These are phyloP conservation scores for Gasterosteus aculeatus DNA, from an alignment of 2,113 vertebrate genomes.

Conservation along the genomic window DNA sequence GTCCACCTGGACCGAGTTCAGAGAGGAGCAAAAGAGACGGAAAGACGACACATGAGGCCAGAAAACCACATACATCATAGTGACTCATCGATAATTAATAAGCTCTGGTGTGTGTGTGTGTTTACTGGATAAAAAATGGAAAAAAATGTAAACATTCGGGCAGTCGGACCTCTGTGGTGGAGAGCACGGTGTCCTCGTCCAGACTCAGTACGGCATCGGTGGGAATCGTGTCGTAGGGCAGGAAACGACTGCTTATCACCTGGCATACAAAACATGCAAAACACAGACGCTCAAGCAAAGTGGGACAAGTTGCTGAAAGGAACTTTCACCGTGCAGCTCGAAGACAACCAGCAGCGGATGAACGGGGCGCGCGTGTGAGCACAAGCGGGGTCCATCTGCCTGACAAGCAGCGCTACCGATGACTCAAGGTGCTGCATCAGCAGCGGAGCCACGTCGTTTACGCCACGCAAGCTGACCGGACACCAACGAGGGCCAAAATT, in stretches of 20 bases:
- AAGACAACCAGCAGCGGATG: neutral
- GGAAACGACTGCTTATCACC: conserved; percentile 98
- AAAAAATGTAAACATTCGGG: neutral
- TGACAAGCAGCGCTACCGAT: conserved; percentile 12
- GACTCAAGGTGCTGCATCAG: conserved; percentile 19
- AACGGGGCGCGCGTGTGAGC: neutral
- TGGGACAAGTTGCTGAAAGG: neutral
- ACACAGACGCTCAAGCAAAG: conserved; percentile 11
- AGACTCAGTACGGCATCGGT: conserved; percentile 96
- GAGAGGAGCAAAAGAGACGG: conserved; percentile 1
- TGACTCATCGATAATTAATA: neutral
- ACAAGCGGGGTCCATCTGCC: neutral
- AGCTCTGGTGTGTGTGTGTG: neutral
- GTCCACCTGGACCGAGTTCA: conserved; percentile 87
- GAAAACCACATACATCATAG: neutral
- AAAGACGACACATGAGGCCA: neutral
- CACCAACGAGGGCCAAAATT: conserved; percentile 20
- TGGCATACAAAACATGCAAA: conserved; percentile 57
- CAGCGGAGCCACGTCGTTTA: conserved; percentile 22
- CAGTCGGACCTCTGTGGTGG: conserved; percentile 91
- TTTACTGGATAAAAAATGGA: neutral
- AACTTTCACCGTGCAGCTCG: neutral
- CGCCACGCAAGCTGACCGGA: conserved; percentile 25
- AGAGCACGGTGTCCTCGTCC: conserved; percentile 98
- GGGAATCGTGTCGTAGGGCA: conserved; percentile 92